Evolutionary conservation across 2,888 invertebrate species (phyloP).

Genomic region (Eupithecia exiguata): DNA sequence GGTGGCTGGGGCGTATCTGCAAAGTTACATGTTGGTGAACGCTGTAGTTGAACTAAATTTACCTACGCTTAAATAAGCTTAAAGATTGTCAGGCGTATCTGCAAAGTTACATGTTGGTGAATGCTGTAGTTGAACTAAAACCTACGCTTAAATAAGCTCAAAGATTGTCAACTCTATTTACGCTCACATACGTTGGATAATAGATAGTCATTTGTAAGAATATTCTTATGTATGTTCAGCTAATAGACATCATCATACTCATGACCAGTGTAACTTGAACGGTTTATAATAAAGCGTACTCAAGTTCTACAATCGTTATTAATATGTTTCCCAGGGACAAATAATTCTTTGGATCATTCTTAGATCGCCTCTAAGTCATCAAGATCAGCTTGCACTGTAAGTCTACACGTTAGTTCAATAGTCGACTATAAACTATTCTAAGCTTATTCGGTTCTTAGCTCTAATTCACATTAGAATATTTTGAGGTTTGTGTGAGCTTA

Average conservation of each 20-base stretch:
- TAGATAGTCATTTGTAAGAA: not conserved
- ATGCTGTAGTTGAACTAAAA: conserved; percentile 35
- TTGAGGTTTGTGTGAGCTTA: not conserved
- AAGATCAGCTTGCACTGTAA: not conserved
- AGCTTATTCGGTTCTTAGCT: not conserved
- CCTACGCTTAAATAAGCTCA: not conserved
- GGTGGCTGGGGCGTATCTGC: conserved; percentile 77
- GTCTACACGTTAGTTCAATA: not conserved
- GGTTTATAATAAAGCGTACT: no score
- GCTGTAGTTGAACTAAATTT: conserved; percentile 29
- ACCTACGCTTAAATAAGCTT: not conserved
- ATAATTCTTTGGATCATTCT: not conserved
- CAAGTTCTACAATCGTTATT: not conserved
- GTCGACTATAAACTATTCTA: not conserved
- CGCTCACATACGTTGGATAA: not conserved
- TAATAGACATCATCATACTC: not conserved
- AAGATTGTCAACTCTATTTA: not conserved
- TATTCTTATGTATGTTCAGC: not conserved
- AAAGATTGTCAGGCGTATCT: no score
- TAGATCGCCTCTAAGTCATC: not conserved
- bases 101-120: conserved; percentile 62
- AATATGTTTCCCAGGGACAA: not conserved
- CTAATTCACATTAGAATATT: not conserved
- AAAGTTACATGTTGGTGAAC: conserved; percentile 60
- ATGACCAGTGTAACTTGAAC: not conserved